Evolutionary conservation across 1,140 invertebrate species (phyloP), one percentile per base, ranked within the genome.

Genomic region (Arion vulgaris): DNA sequence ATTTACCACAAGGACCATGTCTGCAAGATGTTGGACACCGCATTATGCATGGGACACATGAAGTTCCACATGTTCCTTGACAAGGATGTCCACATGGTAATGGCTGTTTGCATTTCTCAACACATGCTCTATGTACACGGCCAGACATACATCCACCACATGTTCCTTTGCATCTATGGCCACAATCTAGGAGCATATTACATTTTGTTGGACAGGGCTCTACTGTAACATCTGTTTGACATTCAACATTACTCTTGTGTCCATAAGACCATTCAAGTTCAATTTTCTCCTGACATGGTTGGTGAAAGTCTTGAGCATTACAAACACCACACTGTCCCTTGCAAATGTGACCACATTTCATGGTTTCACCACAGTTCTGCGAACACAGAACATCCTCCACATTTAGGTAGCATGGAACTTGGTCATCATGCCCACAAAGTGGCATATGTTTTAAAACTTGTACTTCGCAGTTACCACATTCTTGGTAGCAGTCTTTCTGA

Each of bases 131-230:
- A 66, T 80, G 78, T 9, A 80, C 78, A 13, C 78, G 62, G 32
- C 78, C 78, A 49, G 28, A 49, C 26, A 80, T 28, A 74, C 80
- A 81, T 38, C 71, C 80, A 73, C 80, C 80, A 62, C 80, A 81
- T 36, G 71, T 81, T 38, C 71, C 69, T 81, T 53, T 81, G 51
- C 80, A 81, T 39, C 34, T 69, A 66, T 80, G 78, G 2, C 68
- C 62, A 80, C 78, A 80, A n/a, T 71, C 57, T 34, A 74, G 51
- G 53, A 23, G 57, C 26, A 7, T 17, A 13, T 28, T 39, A 39
- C 80, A 81, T 66, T 73, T 57, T 53, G 36, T 45, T 34, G 80
- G 68, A 74, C 80, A 81, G 1, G 80, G 80, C 28, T 80, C 66
- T n/a, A 15, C 39, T 39, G 32, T 0, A 26, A 5, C 26, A 71